Conservation (phyloP, 2,888 invertebrate species). For the Phyllotreta striolata region DNA sequence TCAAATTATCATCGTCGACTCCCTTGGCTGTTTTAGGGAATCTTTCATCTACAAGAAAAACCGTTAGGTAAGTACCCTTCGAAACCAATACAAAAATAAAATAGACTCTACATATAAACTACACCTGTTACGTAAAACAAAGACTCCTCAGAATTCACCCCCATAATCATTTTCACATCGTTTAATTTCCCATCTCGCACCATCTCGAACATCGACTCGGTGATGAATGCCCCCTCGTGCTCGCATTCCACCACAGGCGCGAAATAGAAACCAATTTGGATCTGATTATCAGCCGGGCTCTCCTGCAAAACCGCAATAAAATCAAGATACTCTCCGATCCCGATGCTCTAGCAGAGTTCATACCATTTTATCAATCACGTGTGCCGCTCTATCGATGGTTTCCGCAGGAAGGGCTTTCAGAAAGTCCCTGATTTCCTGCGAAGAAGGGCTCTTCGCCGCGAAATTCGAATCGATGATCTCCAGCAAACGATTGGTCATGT, state of each 20-base stretch:
- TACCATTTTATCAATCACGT: conserved; percentile 32
- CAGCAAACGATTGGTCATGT: conserved; percentile 47
- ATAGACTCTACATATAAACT: background rate
- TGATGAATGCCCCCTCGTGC: conserved; percentile 42
- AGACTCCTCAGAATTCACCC: conserved; percentile 42
- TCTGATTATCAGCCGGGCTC: conserved; percentile 33
- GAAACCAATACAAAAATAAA: background rate
- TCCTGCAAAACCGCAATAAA: conserved; percentile 31
- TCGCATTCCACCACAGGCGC: conserved; percentile 43
- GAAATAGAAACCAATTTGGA: conserved; percentile 43
- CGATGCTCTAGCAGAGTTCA: background rate
- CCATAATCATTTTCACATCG: conserved; percentile 40
- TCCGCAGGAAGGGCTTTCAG: conserved; percentile 42
- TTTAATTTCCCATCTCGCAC: conserved; percentile 38
- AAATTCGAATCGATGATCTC: conserved; percentile 46
- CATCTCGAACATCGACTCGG: conserved; percentile 37
- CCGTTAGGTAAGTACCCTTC: too few species aligned
- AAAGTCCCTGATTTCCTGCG: conserved; percentile 40
- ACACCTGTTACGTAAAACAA: conserved; percentile 26
- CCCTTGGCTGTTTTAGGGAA: background rate
- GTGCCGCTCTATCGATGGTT: conserved; percentile 41
- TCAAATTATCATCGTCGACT: conserved; percentile 12
- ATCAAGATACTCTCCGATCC: background rate
- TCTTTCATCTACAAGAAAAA: conserved; percentile 18
- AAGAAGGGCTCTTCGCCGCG: conserved; percentile 35